Conservation (phyloP, 53 echinoderm and acorn worm genomes). For the Astropecten irregularis region DNA sequence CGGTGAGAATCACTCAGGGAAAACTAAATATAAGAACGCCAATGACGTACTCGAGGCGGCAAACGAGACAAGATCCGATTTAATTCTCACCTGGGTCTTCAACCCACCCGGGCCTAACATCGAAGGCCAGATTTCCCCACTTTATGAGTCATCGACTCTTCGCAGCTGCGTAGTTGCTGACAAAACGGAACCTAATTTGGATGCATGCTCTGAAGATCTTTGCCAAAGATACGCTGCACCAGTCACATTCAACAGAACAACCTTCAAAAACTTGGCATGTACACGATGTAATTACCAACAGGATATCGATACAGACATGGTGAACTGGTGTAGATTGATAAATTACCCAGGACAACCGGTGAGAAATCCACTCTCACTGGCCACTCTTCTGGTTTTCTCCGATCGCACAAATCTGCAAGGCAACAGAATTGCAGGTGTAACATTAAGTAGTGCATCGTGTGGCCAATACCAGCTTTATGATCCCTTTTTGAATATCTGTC, state of each 20-base stretch:
- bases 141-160: neutral
- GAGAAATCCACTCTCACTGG: neutral
- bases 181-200: neutral
- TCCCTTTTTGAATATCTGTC: constrained; percentile 22
- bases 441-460: neutral
- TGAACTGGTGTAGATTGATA: too few species aligned
- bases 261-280: constrained; percentile 1
- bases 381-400: neutral
- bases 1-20: neutral
- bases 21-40: neutral
- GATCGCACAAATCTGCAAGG: neutral
- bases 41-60: neutral
- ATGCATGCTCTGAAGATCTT: neutral
- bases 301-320: too few species aligned
- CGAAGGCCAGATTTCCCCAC: too few species aligned
- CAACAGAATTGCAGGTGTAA: neutral
- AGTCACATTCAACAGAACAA: neutral
- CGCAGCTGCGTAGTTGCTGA: constrained; percentile 4
- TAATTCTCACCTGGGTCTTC: neutral
- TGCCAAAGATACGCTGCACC: neutral
- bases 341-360: too few species aligned
- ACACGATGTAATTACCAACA: neutral
- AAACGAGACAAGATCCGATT: too few species aligned
- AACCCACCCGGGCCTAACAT: neutral
- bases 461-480: constrained; percentile 14